Base-by-base conservation (phyloP, 2,113 vertebrate genomes). In the Herpetotheres cachinnans region DNA sequence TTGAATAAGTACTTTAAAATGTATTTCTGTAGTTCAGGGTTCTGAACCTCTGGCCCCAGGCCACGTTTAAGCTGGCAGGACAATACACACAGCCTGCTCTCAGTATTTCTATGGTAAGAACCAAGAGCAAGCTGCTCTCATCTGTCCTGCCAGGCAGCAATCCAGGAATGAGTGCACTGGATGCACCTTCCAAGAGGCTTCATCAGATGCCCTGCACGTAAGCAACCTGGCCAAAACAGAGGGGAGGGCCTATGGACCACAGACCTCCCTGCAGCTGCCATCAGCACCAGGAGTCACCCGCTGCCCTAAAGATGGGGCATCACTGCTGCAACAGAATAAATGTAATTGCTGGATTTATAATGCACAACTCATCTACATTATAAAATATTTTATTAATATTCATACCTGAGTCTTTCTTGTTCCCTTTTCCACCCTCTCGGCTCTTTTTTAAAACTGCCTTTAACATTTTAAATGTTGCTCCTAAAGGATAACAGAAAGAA, bases 381-480 rank as follows among this genome's bases (percentile, higher is more conserved):
- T 6, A 55, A 30, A 91, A 59, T 44, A 79, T 7, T 1, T 7
- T 20, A 77, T 8, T 38, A 85, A 81, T 24, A 34, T 22, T 97
- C 99, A 87, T 99, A 99, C 99, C 99, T 98, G 99, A 59, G 71
- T 99, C 99, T 94, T 99, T 99, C 97, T 98, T 99, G 99, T 95
- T 98, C 82, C 98, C 98, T 95, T 99, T 99, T 96, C 99, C 99
- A 96, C 99, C 98, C 79, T 99, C 99, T 97, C 99, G 98, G 98
- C 98, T 99, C 98, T 99, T 99, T 98, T 99, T 99, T 90, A 99
- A 97, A 97, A 99, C 99, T 10, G 99, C 99, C 98, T 99, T 99
- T 97, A 99, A 98, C 99, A 99, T 99, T 97, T 98, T 97, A 96
- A 46, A 83, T 20, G 95, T 54, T 79, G 90, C 30, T 95, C 97